Evolutionary conservation across 1,140 invertebrate genomes (phyloP), one percentile per base, ranked within the genome.

Genomic region (Dermatophagoides farinae): DNA sequence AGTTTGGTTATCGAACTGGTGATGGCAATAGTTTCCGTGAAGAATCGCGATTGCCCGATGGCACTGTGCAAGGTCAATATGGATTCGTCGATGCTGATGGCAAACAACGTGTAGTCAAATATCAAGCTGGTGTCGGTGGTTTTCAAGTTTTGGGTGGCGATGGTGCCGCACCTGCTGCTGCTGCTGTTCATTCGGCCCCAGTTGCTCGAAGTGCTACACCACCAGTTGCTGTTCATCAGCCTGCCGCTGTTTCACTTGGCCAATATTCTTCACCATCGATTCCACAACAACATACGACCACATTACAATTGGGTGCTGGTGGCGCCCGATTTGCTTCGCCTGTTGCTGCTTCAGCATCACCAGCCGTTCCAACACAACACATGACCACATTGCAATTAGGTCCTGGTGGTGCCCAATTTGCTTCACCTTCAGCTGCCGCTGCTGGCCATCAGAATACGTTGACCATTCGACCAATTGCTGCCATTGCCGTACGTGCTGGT

Each of bases 71-170:
- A 8, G 81, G 81, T 2, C 76, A 75, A 9, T 81, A 81, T 66
- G 78, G 79, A 31, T 79, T 78, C 68, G 65, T 73, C 5, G 77
- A 74, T 18, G 73, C 76, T 11, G 71, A 77, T 65, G 78, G 78
- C 16, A 47, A 63, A 8, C 64, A 68, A 47, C 77, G 78, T 59
- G 78, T 78, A 16, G 74, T 81, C 6, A 80, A 79, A 66, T 82
- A 81, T 65, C 73, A 75, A 6, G 79, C 80, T 6, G 80, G 80
- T 18, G 80, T 81, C 68, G 76, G 79, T 44, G 79, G 80, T 2
- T 81, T 80, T 67, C 74, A 75, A 67, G 75, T 74, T 20, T 68
- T 76, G 64, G 74, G 71, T 23, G 74, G 75, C 53, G 50, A 14
- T 2, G 22, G 16, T 14, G 66, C 57, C 16, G 58, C 62, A 16